A percentile compares a stretch with the other conserved stretches of the same genome.
These are phyloP conservation scores for Tenthredo mesomela DNA, from an alignment of 2,888 invertebrate genomes.

Conservation along the genomic window DNA sequence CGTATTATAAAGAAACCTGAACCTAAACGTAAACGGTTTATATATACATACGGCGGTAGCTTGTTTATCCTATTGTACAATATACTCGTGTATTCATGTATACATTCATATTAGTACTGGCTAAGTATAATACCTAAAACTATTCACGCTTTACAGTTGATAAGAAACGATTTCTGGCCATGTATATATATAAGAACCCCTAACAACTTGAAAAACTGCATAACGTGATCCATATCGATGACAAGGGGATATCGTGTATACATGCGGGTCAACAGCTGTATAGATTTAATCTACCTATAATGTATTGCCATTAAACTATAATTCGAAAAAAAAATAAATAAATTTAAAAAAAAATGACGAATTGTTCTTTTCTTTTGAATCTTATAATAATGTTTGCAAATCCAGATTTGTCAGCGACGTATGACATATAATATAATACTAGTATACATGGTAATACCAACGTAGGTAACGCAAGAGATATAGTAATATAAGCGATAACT, in stretches of 20 bases:
- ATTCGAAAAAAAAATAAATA: no score
- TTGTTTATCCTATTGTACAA: background rate
- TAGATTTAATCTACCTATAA: background rate
- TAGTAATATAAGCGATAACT: background rate
- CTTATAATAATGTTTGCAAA: background rate
- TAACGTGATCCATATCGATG: slow-evolving; percentile 2
- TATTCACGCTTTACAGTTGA: slow-evolving; percentile 13
- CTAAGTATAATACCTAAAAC: background rate
- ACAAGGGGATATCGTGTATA: background rate
- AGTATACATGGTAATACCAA: background rate
- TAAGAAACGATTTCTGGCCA: background rate
- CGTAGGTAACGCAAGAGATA: background rate
- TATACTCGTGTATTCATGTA: background rate
- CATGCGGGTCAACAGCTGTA: background rate
- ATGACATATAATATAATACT: background rate
- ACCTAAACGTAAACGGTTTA: slow-evolving; percentile 25
- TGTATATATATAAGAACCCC: background rate
- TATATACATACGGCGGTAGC: background rate
- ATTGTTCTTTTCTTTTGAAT: background rate
- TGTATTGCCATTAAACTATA: no score
- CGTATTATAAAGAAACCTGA: background rate
- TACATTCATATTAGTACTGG: background rate
- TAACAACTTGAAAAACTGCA: background rate
- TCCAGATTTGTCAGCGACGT: background rate
- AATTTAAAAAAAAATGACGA: background rate